These are phyloP conservation scores for Lymantria dispar DNA, from an alignment of 2,888 invertebrate species.

Conservation along the genomic window DNA sequence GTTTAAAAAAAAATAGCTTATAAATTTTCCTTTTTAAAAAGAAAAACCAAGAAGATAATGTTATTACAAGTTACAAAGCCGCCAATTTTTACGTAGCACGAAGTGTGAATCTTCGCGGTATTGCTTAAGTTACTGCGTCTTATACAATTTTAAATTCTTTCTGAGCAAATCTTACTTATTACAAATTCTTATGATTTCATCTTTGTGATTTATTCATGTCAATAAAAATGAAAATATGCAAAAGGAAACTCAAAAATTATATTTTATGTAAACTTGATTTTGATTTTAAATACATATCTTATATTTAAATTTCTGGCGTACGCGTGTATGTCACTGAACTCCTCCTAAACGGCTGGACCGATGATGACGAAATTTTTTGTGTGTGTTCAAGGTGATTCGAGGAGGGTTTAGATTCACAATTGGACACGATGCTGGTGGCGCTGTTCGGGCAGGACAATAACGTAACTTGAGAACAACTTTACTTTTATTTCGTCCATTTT, in stretches of 20 bases:
- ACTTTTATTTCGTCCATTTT: too few species aligned
- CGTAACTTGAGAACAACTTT: too few species aligned
- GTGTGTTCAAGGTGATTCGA: too few species aligned
- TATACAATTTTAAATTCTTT: not conserved
- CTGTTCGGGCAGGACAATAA: too few species aligned
- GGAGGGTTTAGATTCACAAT: too few species aligned
- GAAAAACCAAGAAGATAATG: slow-evolving; percentile 1
- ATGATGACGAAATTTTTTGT: too few species aligned
- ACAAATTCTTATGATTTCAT: not conserved
- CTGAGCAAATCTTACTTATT: not conserved
- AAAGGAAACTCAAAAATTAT: not conserved
- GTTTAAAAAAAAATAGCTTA: slow-evolving; percentile 17
- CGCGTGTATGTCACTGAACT: too few species aligned
- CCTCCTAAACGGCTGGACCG: too few species aligned
- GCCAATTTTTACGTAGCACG: slow-evolving; percentile 5
- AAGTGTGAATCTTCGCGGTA: slow-evolving; percentile 10
- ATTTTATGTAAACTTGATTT: too few species aligned
- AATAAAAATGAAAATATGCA: not conserved
- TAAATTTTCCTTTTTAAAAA: slow-evolving; percentile 7
- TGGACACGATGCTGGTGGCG: too few species aligned
- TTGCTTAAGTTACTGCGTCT: not conserved
- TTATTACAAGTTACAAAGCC: slow-evolving; percentile 9
- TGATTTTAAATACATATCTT: too few species aligned
- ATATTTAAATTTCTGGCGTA: too few species aligned
- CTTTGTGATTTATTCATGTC: not conserved